Evolutionary conservation across 2,797 vertebrate genomes (phyloP).

Genomic region (Ctenosaura bakeri): DNA sequence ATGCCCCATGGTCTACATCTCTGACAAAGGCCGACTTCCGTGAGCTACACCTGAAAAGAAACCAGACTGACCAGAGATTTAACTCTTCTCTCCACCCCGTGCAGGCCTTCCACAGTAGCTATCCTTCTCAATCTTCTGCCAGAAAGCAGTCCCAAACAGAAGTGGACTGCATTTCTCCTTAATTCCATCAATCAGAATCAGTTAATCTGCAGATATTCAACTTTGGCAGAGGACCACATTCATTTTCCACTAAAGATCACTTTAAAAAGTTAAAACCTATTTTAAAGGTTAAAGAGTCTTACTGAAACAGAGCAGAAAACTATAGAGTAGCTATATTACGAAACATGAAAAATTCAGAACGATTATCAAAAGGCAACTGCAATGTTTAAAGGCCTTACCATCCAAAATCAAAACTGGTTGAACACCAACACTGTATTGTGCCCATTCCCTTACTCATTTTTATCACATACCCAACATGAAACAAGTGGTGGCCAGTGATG

Average conservation of each 20-base stretch:
- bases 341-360: not conserved
- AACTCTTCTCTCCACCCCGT: not conserved
- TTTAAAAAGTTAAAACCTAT: no score
- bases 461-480: not conserved
- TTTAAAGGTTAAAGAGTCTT: not conserved
- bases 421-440: no score
- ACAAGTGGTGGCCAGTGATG: not conserved
- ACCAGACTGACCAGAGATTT: not conserved
- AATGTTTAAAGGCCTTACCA: not conserved
- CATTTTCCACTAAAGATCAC: not conserved
- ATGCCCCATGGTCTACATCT: no score
- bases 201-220: not conserved
- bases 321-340: not conserved
- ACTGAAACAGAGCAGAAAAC: not conserved
- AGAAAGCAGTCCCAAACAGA: not conserved
- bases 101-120: no score
- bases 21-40: no score
- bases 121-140: not conserved
- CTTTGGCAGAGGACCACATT: not conserved
- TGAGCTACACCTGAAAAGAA: not conserved
- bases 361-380: not conserved
- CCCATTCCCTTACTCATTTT: not conserved
- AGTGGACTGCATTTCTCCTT: not conserved
- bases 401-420: not conserved
- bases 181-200: no score